Conservation (phyloP, 2,797 vertebrate genomes). For the Novumbra hubbsi region DNA sequence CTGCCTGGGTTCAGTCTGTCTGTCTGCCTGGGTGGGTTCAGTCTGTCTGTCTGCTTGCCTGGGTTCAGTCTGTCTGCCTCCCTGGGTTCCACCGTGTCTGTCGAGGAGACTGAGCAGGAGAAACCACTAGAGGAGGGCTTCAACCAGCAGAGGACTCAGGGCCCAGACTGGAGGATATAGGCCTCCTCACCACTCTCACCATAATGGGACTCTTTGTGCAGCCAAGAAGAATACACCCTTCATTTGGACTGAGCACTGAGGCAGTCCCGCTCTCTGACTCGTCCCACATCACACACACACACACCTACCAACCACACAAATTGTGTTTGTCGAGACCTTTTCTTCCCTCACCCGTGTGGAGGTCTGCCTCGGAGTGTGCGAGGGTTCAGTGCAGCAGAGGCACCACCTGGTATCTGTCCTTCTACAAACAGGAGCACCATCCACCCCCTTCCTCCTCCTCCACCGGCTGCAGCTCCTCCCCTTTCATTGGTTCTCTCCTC, state of each 20-base stretch:
- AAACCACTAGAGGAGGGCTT: conserved; percentile 42
- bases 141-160: conserved; percentile 25
- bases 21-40: neutral
- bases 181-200: conserved; percentile 32
- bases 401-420: conserved; percentile 1
- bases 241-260: conserved; percentile 44
- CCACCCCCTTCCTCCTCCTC: conserved; percentile 18
- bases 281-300: conserved; percentile 11
- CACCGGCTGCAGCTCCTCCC: neutral
- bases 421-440: conserved; percentile 29
- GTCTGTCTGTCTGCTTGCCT: neutral
- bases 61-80: neutral
- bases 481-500: conserved; percentile 29
- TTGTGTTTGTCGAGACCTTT: conserved; percentile 45
- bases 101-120: conserved; percentile 28
- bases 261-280: conserved; percentile 32
- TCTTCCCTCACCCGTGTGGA: conserved; percentile 18
- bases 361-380: conserved; percentile 16
- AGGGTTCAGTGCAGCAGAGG: conserved; percentile 19
- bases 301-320: conserved; percentile 22
- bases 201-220: conserved; percentile 55
- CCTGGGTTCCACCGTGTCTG: conserved; percentile 29
- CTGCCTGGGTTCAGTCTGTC: neutral
- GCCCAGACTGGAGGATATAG: conserved; percentile 22
- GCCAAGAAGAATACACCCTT: conserved; percentile 52